Evolutionary conservation across 1,140 invertebrate genomes (phyloP).

Genomic region (Limonius californicus): DNA sequence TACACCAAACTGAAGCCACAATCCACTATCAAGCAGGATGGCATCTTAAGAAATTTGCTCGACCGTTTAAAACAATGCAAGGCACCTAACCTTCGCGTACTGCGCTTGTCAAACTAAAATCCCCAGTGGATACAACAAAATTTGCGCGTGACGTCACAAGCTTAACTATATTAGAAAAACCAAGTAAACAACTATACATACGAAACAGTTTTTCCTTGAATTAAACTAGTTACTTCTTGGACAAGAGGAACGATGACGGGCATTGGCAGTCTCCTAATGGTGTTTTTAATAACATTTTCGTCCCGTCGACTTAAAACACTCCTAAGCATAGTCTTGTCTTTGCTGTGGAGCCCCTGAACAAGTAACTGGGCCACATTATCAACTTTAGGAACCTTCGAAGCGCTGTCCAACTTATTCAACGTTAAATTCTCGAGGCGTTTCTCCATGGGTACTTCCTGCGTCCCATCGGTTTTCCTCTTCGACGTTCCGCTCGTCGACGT

Average conservation of each 20-base stretch:
- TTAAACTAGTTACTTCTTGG: slow-evolving; percentile 56
- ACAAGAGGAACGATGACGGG: slow-evolving; percentile 59
- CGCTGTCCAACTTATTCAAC: slow-evolving; percentile 45
- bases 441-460: slow-evolving; percentile 70
- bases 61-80: no score
- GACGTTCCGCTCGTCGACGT: slow-evolving; percentile 30
- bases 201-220: slow-evolving; percentile 59
- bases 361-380: slow-evolving; percentile 70
- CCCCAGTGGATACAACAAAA: no score
- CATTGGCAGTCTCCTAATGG: slow-evolving; percentile 59
- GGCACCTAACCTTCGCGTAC: no score
- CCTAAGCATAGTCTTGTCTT: slow-evolving; percentile 61
- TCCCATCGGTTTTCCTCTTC: slow-evolving; percentile 50
- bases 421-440: slow-evolving; percentile 68
- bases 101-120: no score
- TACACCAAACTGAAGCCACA: no score
- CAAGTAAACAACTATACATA: no score
- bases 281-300: slow-evolving; percentile 56
- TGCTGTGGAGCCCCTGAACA: slow-evolving; percentile 73
- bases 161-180: no score
- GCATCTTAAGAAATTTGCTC: no score
- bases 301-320: slow-evolving; percentile 56
- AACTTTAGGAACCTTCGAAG: slow-evolving; percentile 49
- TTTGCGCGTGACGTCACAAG: no score
- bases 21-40: no score